Percentiles rank a stretch among this genome's conserved stretches.
Evolutionary conservation across 2,888 invertebrate species (phyloP).

Genomic region (Phaonia tiefii): DNA sequence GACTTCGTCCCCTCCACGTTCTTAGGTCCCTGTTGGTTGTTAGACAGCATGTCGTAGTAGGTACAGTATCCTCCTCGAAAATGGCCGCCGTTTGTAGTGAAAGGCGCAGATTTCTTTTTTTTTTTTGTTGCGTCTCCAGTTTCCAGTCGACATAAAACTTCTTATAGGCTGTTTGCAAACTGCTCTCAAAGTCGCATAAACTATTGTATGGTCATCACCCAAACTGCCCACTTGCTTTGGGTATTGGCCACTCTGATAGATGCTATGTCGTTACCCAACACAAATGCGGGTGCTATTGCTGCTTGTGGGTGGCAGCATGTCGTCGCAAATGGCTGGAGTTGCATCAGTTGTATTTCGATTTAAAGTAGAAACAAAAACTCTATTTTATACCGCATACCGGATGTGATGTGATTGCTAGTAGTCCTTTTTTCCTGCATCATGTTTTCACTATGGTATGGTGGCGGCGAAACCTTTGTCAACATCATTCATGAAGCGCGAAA

Average conservation of each 20-base stretch:
- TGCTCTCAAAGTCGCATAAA: slow-evolving; percentile 27
- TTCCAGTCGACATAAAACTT: slow-evolving; percentile 34
- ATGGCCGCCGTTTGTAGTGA: background rate
- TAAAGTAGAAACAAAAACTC: no score
- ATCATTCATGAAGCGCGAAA: no score
- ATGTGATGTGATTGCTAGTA: no score
- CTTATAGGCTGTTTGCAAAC: slow-evolving; percentile 28
- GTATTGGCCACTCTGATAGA: slow-evolving; percentile 25
- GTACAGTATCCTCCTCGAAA: slow-evolving; percentile 1
- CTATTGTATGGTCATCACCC: slow-evolving; percentile 18
- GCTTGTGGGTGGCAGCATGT: background rate
- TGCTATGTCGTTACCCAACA: background rate
- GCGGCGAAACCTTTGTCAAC: no score
- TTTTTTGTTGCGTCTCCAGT: background rate
- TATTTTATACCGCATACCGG: no score
- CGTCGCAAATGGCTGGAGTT: background rate
- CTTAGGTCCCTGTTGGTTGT: background rate
- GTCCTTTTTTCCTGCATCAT: no score
- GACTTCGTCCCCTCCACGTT: background rate
- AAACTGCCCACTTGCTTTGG: background rate
- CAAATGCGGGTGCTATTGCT: background rate
- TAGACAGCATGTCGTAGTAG: background rate
- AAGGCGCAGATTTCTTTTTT: slow-evolving; percentile 19
- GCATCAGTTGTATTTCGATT: no score
- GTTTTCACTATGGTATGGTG: no score